phyloP scores from a whole-genome alignment of 1,140 invertebrate species.

The Dolichoris vasculosae region DNA sequence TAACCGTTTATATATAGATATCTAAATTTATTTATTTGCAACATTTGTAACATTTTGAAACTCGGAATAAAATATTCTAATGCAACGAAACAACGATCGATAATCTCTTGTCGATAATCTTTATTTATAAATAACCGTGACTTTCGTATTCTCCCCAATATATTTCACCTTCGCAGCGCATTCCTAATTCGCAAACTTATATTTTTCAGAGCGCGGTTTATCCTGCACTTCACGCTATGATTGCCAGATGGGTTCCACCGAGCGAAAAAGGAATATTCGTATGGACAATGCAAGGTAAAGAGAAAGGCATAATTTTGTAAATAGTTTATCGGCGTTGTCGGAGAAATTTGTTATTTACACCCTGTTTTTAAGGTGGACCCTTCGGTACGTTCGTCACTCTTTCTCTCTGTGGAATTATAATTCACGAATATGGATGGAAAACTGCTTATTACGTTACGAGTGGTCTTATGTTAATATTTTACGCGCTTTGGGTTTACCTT shows the following conservation, averaged over 20 bases:
- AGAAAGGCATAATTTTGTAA: too few relatives aligned
- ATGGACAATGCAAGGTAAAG: slow-evolving; percentile 78
- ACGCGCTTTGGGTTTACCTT: slow-evolving; percentile 78
- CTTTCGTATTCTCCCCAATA: too few relatives aligned
- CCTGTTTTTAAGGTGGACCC: slow-evolving; percentile 78
- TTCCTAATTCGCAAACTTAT: not conserved
- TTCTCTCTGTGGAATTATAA: slow-evolving; percentile 80
- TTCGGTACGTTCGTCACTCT: slow-evolving; percentile 86
- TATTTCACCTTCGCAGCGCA: too few relatives aligned
- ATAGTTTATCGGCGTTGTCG: not conserved
- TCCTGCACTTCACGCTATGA: slow-evolving; percentile 82
- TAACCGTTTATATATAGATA: too few relatives aligned
- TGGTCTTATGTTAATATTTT: slow-evolving; percentile 78
- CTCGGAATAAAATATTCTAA: too few relatives aligned
- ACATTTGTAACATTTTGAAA: too few relatives aligned
- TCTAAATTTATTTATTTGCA: too few relatives aligned
- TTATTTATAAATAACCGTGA: too few relatives aligned
- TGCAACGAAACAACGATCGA: too few relatives aligned
- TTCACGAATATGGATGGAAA: slow-evolving; percentile 80
- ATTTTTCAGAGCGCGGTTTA: slow-evolving; percentile 80
- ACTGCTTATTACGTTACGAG: slow-evolving; percentile 84
- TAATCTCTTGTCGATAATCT: too few relatives aligned
- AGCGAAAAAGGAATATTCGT: slow-evolving; percentile 85
- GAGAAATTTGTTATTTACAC: slow-evolving; percentile 26
- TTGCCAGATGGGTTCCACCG: slow-evolving; percentile 85